A percentile compares a stretch with the other conserved stretches of the same genome.
These are phyloP conservation scores for Istiophorus platypterus DNA, from an alignment of 2,113 vertebrate species.

Conservation along the genomic window DNA sequence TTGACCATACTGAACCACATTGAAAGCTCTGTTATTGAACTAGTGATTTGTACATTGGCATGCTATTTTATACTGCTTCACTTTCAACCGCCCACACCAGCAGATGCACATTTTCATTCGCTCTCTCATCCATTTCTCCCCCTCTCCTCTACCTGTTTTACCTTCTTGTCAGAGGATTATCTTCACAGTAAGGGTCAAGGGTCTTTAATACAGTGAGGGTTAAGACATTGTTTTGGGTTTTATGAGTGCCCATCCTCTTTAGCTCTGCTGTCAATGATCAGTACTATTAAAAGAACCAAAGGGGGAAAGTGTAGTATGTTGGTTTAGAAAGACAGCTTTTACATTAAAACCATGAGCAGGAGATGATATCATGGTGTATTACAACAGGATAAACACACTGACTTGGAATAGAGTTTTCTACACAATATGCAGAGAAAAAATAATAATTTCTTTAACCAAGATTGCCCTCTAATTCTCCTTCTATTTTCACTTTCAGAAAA, in stretches of 20 bases:
- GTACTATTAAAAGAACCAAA: conserved; percentile 20
- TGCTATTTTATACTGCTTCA: background rate
- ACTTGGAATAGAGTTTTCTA: background rate
- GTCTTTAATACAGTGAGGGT: conserved; percentile 36
- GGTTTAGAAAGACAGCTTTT: background rate
- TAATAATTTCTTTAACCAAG: no score
- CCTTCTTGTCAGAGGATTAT: conserved; percentile 56
- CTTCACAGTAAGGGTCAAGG: conserved; percentile 49
- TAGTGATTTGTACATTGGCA: background rate
- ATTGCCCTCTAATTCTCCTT: no score
- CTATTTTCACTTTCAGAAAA: no score
- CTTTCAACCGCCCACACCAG: background rate
- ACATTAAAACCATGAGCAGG: conserved; percentile 1
- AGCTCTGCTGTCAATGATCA: conserved; percentile 11
- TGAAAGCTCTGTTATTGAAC: background rate
- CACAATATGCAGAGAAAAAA: background rate
- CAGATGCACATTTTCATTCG: background rate
- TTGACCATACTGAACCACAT: background rate
- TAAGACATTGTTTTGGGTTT: conserved; percentile 52
- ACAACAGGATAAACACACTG: background rate
- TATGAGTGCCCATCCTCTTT: conserved; percentile 35
- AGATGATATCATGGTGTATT: background rate
- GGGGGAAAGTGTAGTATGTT: background rate
- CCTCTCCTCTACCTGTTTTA: conserved; percentile 1
- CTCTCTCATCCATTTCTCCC: background rate